Evolutionary conservation across 2,113 vertebrate species (phyloP), one percentile per base, ranked within the genome.

Genomic region (Galeopterus variegatus): DNA sequence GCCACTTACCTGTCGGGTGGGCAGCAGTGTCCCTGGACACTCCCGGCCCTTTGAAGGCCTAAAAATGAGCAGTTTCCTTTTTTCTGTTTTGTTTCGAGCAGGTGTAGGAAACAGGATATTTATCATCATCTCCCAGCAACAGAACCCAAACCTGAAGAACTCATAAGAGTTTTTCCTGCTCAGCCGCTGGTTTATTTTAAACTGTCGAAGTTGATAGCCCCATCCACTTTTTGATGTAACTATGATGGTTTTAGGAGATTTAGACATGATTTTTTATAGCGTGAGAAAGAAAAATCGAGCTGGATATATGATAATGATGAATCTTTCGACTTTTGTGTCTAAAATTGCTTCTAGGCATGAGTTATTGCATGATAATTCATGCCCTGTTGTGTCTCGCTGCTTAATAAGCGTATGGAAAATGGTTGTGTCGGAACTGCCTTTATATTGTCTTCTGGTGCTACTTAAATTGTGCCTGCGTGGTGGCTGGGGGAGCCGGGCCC

Each of bases 221-320:
- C 8, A 54, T 97, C 41, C 89, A 21, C 45, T 93, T 95, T 97
- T 91, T 96, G 67, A 81, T 87, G 90, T 50, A 52, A 96, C 33
- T 60, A 28, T 72, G 95, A 83, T 94, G 36, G 45, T 72, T 96
- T 97, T 95, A 91, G 96, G 96, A 69, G 62, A 72, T 93, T 93
- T 87, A 81, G 54, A 90, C 7, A 23, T 75, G 93, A 95, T 52
- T 84, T 95, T 97, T 94, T 96, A 94, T 50, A 50, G 81, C 17
- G 2, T 33, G 93, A 75, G 88, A 84, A 97, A 96, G 77, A 97
- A 92, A 83, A 85, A 50, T 91, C 8, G 7, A 85, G 67, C 28
- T 23, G 86, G 84, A 17, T 0, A 0, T 94, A 82, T 84, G 96
- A 88, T 95, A 69, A 88, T 85, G 96, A 96, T 96, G 64, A 96